Evolutionary conservation across 2,888 invertebrate genomes (phyloP), one percentile per base, ranked within the genome.

Genomic region (Brachynemurus nebulosus): DNA sequence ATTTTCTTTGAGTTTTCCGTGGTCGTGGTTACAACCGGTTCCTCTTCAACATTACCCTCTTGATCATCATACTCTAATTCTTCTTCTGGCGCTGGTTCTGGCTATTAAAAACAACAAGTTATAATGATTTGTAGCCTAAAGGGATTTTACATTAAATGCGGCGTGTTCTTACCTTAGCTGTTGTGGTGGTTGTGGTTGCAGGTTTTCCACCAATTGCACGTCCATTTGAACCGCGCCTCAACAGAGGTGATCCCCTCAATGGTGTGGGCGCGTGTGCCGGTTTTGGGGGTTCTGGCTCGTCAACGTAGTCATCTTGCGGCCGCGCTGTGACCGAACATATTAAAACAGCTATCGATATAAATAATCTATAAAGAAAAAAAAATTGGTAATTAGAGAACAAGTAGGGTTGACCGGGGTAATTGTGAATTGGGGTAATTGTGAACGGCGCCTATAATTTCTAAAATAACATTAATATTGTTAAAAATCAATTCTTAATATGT

Each of bases 1-100:
- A 78, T 63, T 53, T 78, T 74, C 55, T 81, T 82, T 52, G 80
- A 75, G 41, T 80, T 67, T 54, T 80, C 79, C 17, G 79, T 78
- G 5, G 84, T 81, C 0, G 80, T 73, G 2, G 76, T 74, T 9
- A 78, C 63, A 46, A 69, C 69, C 45, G 66, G 69, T 21, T 53
- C 59, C 36, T 69, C 71, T 16, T 69, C 76, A 27, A 76, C 76
- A 17, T 71, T 74, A 42, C 69, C 69, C 38, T 74, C 74, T 55
- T 76, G 71, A 20, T 59, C 69, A 3, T 68, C 70, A 42, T 72
- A 74, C 21, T 61, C 65, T 14, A 57, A 67, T 34, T 65, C 69
- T 33, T 65, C 69, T 40, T 66, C 64, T 36, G 63, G 64, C 45
- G 12, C 20, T 19, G 19, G 12, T 37, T 19, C 19, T 16, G 19